Conservation (phyloP, 2,797 vertebrate species). For the Pygocentrus nattereri region DNA sequence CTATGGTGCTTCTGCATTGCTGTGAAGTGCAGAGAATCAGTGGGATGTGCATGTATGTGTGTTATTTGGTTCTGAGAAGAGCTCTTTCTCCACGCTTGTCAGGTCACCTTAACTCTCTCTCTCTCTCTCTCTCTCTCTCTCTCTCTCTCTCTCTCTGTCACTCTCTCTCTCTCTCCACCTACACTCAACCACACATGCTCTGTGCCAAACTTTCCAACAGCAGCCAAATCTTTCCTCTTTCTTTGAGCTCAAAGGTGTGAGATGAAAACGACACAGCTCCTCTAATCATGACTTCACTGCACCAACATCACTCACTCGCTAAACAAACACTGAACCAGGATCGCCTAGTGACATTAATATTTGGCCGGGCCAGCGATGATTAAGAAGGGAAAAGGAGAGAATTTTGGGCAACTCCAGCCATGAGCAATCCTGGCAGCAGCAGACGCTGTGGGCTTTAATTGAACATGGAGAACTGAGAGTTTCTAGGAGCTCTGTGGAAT, state of each 20-base stretch:
- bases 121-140: constrained; percentile 13
- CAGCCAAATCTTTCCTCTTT: constrained; percentile 26
- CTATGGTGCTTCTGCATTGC: constrained; percentile 31
- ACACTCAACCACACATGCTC: constrained; percentile 24
- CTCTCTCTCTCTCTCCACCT: constrained; percentile 1
- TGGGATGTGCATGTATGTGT: constrained; percentile 38
- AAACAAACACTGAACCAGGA: background rate
- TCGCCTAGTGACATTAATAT: constrained; percentile 18
- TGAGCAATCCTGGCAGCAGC: constrained; percentile 47
- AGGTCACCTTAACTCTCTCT: constrained; percentile 20
- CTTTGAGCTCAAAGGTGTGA: background rate
- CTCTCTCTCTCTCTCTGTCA: background rate
- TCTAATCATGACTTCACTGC: constrained; percentile 2
- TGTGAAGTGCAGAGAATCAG: constrained; percentile 30
- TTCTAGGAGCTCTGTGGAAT: constrained; percentile 49
- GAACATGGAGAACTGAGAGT: constrained; percentile 38
- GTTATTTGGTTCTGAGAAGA: constrained; percentile 35
- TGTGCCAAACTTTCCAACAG: constrained; percentile 32
- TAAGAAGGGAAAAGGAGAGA: constrained; percentile 29
- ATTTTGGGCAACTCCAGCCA: constrained; percentile 33
- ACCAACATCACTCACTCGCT: background rate
- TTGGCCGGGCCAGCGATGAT: constrained; percentile 40
- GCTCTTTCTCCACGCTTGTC: constrained; percentile 39
- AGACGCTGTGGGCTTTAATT: constrained; percentile 43
- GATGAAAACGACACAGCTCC: background rate